phyloP scores from a whole-genome alignment of 2,888 invertebrate species.

The Polydrusus cervinus region DNA sequence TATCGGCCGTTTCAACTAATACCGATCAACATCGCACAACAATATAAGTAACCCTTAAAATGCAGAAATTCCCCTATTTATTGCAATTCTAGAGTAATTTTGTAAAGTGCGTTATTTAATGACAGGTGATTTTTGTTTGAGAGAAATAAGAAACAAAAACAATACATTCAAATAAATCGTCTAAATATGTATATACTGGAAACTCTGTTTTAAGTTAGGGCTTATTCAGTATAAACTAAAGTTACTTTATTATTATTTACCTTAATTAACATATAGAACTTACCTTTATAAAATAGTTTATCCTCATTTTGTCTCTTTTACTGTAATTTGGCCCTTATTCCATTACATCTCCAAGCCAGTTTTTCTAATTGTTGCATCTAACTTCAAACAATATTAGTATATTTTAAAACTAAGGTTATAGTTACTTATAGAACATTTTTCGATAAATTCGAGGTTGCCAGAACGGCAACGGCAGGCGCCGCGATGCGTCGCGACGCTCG shows the following conservation, averaged over 20 bases:
- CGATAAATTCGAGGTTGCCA: slow-evolving; percentile 36
- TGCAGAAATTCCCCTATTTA: too few relatives aligned
- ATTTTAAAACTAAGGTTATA: slow-evolving; percentile 50
- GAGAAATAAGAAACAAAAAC: too few relatives aligned
- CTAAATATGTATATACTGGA: too few relatives aligned
- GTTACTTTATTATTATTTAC: not conserved
- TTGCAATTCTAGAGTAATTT: too few relatives aligned
- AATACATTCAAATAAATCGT: too few relatives aligned
- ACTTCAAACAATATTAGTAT: slow-evolving; percentile 50
- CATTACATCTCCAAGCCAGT: slow-evolving; percentile 34
- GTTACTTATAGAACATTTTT: slow-evolving; percentile 40
- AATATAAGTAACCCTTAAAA: too few relatives aligned
- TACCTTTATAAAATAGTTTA: slow-evolving; percentile 32
- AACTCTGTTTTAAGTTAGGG: not conserved
- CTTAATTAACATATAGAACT: not conserved
- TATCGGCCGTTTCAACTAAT: too few relatives aligned
- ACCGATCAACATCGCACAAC: too few relatives aligned
- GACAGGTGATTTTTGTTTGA: too few relatives aligned
- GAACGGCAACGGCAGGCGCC: slow-evolving; percentile 50
- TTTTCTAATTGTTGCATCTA: slow-evolving; percentile 42
- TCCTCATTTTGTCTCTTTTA: slow-evolving; percentile 31
- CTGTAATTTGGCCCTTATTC: slow-evolving; percentile 31
- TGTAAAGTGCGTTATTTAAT: too few relatives aligned
- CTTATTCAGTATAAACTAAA: not conserved
- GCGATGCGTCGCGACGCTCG: slow-evolving; percentile 65